Percentiles rank a stretch among this genome's conserved stretches.
Evolutionary conservation across 2,113 vertebrate genomes (phyloP).

Genomic region (Percina caprodes): DNA sequence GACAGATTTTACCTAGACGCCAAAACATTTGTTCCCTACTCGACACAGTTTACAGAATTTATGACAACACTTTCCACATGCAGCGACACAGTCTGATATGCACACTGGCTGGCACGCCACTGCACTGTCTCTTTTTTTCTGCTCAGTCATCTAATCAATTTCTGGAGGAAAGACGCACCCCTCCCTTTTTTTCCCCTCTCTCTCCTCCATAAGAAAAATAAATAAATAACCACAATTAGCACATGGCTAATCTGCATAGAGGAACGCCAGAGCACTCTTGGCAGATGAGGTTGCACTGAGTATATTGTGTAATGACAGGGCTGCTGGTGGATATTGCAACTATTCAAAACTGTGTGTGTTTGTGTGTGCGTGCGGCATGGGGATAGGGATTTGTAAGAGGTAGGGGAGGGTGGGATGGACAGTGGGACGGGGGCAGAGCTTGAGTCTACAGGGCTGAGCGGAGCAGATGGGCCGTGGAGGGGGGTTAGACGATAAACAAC

Average conservation of each 20-base stretch:
- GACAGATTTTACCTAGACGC: background rate
- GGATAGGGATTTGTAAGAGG: conserved; percentile 62
- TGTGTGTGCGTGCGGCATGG: conserved; percentile 25
- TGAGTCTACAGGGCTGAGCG: conserved; percentile 70
- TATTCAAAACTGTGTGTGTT: conserved; percentile 49
- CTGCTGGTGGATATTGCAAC: conserved; percentile 67
- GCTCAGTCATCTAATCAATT: conserved; percentile 75
- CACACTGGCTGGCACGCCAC: conserved; percentile 1
- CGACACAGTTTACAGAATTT: background rate
- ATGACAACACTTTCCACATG: background rate
- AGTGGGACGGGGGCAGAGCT: conserved; percentile 76
- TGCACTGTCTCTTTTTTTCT: conserved; percentile 29
- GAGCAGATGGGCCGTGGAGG: conserved; percentile 87
- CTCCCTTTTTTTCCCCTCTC: conserved; percentile 13
- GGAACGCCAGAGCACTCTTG: conserved; percentile 87
- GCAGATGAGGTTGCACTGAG: conserved; percentile 88
- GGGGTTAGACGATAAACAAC: conserved; percentile 87
- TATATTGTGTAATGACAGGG: conserved; percentile 86
- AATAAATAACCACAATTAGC: conserved; percentile 90
- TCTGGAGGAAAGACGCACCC: conserved; percentile 57
- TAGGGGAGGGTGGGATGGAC: conserved; percentile 5
- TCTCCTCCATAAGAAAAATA: conserved; percentile 73
- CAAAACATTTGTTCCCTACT: background rate
- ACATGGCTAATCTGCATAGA: conserved; percentile 99
- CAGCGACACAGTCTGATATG: background rate